Evolutionary conservation across 2,797 vertebrate genomes (phyloP), one percentile per base, ranked within the genome.

Genomic region (Phataginus tricuspis): DNA sequence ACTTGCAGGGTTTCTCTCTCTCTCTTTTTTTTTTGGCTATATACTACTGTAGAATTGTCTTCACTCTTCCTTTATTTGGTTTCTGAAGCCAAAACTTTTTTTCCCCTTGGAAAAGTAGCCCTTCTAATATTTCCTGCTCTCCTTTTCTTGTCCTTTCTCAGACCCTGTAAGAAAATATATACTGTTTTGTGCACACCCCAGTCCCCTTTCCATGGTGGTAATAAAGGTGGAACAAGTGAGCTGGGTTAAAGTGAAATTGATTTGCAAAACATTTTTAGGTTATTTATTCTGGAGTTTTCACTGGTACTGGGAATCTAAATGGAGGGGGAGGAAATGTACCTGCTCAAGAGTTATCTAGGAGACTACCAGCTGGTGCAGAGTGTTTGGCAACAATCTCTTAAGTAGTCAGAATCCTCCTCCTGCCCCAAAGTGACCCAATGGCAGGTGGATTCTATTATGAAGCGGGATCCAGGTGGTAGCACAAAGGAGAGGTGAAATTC

Each of bases 281-380:
- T 27, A 53, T 91, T 91, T 86, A 74, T 71, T 82, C 31, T 96
- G 53, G 55, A 64, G 15, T 87, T 92, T 92, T 86, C 11, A 25
- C 15, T 91, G 61, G 74, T 29, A 13, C 16, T 72, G 69, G 31
- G 16, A 12, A 61, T 83, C 34, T 39, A 78, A 66, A 10, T 61
- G 34, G 51, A 14, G 23, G 59, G 25, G 31, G 37, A 39, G 23
- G 13, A 84, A 79, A 61, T 61, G 45, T 39, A 45, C 45, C 15
- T 86, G 55, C 51, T 75, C n/a, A 61, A 19, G 61, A 42, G n/a
- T n/a, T 92, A 63, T 53, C n/a, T n/a, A 64, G 63, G 63, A 91
- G 53, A 51, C 49, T 61, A 49, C 19, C 15, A 69, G 5, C 31
- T 83, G 14, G 42, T 59, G 13, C 42, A 51, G 42, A 49, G 79